Evolutionary conservation across 1,140 invertebrate genomes (phyloP).

Genomic region (Drosophila malerkotliana): DNA sequence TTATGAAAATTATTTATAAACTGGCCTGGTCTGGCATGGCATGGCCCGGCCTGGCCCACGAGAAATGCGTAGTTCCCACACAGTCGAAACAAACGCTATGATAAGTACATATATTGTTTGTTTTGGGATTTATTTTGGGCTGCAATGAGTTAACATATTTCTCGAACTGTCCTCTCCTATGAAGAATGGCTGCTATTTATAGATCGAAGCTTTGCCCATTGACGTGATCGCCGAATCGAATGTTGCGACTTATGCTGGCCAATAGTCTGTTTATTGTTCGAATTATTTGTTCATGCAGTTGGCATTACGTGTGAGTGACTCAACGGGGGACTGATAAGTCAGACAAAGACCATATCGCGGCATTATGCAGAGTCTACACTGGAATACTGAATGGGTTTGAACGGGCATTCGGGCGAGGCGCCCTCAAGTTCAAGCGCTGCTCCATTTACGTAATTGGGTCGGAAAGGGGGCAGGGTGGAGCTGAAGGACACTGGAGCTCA

Average conservation of each 20-base stretch:
- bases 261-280: neutral
- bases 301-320: conserved; percentile 11
- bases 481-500: conserved; percentile 15
- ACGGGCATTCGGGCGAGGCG: neutral
- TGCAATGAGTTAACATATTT: conserved; percentile 27
- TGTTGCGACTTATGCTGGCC: conserved; percentile 1
- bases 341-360: conserved; percentile 11
- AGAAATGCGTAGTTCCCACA: conserved; percentile 27
- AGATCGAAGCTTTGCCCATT: conserved; percentile 6
- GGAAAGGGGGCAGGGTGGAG: neutral
- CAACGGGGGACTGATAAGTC: conserved; percentile 15
- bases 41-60: neutral
- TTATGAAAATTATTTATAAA: conserved; percentile 8
- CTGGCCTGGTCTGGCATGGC: too few relatives aligned
- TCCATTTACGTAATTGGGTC: neutral
- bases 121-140: conserved; percentile 19
- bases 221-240: conserved; percentile 11
- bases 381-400: neutral
- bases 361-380: conserved; percentile 2
- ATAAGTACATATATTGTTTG: conserved; percentile 25
- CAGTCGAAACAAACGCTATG: neutral
- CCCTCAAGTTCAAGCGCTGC: conserved; percentile 2
- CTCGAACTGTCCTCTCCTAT: conserved; percentile 9
- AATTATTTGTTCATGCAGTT: conserved; percentile 11
- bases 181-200: conserved; percentile 30